Conservation (phyloP, 2,113 vertebrate genomes). For the Pangasianodon gigas region DNA sequence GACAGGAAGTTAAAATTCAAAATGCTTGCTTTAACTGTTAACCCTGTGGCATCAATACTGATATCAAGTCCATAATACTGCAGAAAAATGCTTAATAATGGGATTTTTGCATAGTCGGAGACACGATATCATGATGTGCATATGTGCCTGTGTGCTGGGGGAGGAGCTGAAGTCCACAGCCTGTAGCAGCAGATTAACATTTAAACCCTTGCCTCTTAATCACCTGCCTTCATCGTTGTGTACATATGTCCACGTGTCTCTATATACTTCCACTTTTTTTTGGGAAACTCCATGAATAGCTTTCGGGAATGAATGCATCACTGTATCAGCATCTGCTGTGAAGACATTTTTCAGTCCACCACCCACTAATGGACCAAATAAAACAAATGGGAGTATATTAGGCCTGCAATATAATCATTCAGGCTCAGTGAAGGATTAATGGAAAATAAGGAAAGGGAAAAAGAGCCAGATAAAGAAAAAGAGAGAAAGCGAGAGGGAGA, state of each 20-base stretch:
- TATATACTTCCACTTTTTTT: not conserved
- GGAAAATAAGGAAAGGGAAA: not conserved
- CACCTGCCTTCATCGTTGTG: slow-evolving; percentile 15
- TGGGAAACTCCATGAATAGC: slow-evolving; percentile 1
- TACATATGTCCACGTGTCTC: not conserved
- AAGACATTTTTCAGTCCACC: slow-evolving; percentile 27
- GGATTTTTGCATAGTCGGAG: not conserved
- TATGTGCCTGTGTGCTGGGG: not conserved
- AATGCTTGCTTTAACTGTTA: not conserved
- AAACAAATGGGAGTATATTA: slow-evolving; percentile 20
- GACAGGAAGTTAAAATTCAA: not conserved
- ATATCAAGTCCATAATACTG: not conserved
- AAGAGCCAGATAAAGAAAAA: not conserved
- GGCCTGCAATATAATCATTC: not conserved
- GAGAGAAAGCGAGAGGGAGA: not conserved
- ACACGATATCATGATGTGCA: not conserved
- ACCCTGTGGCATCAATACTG: not conserved
- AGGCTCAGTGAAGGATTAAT: not conserved
- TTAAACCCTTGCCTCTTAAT: slow-evolving; percentile 31
- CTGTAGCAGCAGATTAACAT: slow-evolving; percentile 31
- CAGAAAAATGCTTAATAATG: not conserved
- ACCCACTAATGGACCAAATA: not conserved
- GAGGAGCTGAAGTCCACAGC: not conserved
- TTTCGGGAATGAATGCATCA: not conserved
- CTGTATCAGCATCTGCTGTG: slow-evolving; percentile 10